Base-by-base conservation (phyloP, 2,797 vertebrate species). In the Mionectes olivaceus region DNA sequence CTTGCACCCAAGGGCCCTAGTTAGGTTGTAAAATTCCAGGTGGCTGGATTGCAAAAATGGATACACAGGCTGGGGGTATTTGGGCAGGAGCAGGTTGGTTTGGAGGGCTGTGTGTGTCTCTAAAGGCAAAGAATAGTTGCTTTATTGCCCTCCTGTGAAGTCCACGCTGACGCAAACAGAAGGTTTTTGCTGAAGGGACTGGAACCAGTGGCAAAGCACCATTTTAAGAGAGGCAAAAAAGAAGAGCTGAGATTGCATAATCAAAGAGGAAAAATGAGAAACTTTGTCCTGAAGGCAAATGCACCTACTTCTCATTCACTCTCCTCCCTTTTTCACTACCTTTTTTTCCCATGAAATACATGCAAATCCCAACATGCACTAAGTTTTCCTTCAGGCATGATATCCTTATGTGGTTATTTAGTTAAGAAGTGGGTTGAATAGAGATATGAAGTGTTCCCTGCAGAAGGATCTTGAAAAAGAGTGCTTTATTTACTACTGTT, bases 321-420 rank as follows among this genome's bases (percentile, higher is more conserved):
- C 93, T 93, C 79, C 97, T 96, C 94, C 96, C 83, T 93, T 92
- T 97, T 96, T 86, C 93, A 92, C 91, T 95, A 35, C 44, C 44
- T 14, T 63, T 87, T 95, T 97, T 96, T 96, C 95, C 96, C 96
- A 97, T 92, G 94, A 95, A 95, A 74, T 86, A 55, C 78, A 83
- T 83, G 94, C 97, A 96, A 93, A 96, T 97, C 96, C 95, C 93
- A 93, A 97, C 96, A 96, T 1, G 96, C 94, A 92, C 50, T n/a
- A 70, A 83, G 41, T 95, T 97, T 75, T 96, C 91, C 96, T 95
- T 77, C 75, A 91, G 96, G 96, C 97, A 92, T 39, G 70, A 87
- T 96, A 94, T 87, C 91, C 73, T 79, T 87, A 65, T 86, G 95
- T 91, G 94, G 80, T 93, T 97, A 74, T 93, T 91, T 60, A 70